phyloP scores from a whole-genome alignment of 2,797 vertebrate species.

The Crax fasciolata region DNA sequence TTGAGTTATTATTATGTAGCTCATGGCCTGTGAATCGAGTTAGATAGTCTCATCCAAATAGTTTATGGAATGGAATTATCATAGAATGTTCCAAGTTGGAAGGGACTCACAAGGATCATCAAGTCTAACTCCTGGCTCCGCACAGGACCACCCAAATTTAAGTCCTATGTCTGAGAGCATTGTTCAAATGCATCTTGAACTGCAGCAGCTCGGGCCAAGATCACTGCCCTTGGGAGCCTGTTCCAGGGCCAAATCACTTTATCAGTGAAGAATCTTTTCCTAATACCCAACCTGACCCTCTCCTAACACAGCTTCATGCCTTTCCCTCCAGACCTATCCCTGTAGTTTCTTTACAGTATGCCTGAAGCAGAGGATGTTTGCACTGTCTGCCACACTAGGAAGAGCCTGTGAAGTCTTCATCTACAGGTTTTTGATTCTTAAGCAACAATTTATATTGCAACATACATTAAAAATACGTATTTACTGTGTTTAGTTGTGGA shows the following conservation, averaged over 20 bases:
- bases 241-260: not conserved
- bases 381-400: not conserved
- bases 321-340: too few species aligned
- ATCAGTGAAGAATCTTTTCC: not conserved
- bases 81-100: not conserved
- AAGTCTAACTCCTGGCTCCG: not conserved
- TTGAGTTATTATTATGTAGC: not conserved
- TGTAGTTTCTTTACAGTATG: not conserved
- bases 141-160: not conserved
- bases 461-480: not conserved
- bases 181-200: not conserved
- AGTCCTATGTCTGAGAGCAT: not conserved
- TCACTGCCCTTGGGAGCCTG: not conserved
- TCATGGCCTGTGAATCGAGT: not conserved
- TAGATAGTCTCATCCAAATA: fast-evolving
- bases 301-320: too few species aligned
- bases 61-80: not conserved
- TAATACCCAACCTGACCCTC: not conserved
- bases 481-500: not conserved
- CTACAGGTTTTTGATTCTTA: not conserved
- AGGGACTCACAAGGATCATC: not conserved
- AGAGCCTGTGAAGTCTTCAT: not conserved
- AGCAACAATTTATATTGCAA: not conserved
- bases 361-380: not conserved
- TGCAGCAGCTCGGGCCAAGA: not conserved